These are phyloP conservation scores for Leguminivora glycinivorella DNA, from an alignment of 1,140 invertebrate genomes.

Conservation along the genomic window DNA sequence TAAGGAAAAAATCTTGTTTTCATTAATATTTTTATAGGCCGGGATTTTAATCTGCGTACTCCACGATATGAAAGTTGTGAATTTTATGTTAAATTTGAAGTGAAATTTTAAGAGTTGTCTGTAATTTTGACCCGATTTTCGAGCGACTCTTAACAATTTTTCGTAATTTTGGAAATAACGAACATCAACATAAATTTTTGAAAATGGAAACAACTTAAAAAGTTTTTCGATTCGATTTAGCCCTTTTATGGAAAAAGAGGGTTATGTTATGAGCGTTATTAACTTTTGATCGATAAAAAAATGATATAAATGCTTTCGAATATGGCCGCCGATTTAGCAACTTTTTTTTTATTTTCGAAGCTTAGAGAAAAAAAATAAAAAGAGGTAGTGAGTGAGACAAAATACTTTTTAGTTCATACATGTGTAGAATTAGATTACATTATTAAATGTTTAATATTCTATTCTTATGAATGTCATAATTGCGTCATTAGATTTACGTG, in stretches of 20 bases:
- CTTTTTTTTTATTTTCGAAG: constrained; percentile 51
- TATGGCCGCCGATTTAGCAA: constrained; percentile 56
- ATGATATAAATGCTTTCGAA: constrained; percentile 50
- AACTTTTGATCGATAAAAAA: constrained; percentile 37
- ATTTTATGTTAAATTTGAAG: constrained; percentile 5
- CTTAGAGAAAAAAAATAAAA: constrained; percentile 48
- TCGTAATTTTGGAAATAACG: constrained; percentile 14
- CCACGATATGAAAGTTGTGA: neutral
- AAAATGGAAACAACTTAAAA: neutral
- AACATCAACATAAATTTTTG: neutral
- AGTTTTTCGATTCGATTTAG: neutral
- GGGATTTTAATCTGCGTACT: neutral
- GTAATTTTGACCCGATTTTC: constrained; percentile 6
- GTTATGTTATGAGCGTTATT: constrained; percentile 32
- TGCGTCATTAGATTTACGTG: constrained; percentile 30
- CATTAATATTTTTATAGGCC: neutral
- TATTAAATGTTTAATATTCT: constrained; percentile 55
- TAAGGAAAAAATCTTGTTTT: neutral
- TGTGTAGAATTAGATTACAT: constrained; percentile 43
- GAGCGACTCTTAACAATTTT: constrained; percentile 16
- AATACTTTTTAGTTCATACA: constrained; percentile 46
- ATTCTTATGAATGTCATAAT: constrained; percentile 63
- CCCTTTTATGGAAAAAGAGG: neutral
- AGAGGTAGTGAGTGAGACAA: constrained; percentile 40
- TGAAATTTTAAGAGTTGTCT: constrained; percentile 5